Evolutionary conservation across 2,113 vertebrate species (phyloP).

Genomic region (Stictonetta naevosa): DNA sequence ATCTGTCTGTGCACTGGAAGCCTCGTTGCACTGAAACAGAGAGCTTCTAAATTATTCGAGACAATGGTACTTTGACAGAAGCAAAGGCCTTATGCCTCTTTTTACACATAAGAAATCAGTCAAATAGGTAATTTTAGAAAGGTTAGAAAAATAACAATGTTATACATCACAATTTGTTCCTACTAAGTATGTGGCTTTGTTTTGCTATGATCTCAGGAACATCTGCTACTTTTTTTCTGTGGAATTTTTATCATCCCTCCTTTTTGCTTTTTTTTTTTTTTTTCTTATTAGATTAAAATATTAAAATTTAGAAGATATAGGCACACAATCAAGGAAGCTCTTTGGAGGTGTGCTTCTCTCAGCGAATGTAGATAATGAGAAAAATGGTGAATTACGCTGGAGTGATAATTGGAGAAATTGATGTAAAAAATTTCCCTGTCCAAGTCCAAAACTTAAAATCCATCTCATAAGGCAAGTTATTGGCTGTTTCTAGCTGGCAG

Average conservation of each 20-base stretch:
- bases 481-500: background rate
- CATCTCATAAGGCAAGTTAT: background rate
- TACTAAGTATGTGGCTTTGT: conserved; percentile 11
- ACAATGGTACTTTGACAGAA: background rate
- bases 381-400: background rate
- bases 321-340: background rate
- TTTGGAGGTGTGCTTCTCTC: background rate
- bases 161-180: background rate
- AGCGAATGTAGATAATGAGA: background rate
- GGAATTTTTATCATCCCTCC: background rate
- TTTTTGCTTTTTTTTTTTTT: background rate
- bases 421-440: background rate
- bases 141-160: conserved; percentile 11
- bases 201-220: conserved; percentile 37
- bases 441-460: background rate
- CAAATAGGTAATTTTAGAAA: conserved; percentile 51
- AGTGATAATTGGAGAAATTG: background rate
- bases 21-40: background rate
- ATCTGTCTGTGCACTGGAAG: background rate
- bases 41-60: conserved; percentile 15
- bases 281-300: background rate
- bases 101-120: conserved; percentile 62
- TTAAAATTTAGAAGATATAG: background rate
- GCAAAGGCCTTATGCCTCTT: background rate
- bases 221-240: conserved; percentile 23